Percentiles rank a stretch among this genome's conserved stretches.
These are phyloP conservation scores for Mola mola DNA, from an alignment of 2,113 vertebrate genomes.

Conservation along the genomic window DNA sequence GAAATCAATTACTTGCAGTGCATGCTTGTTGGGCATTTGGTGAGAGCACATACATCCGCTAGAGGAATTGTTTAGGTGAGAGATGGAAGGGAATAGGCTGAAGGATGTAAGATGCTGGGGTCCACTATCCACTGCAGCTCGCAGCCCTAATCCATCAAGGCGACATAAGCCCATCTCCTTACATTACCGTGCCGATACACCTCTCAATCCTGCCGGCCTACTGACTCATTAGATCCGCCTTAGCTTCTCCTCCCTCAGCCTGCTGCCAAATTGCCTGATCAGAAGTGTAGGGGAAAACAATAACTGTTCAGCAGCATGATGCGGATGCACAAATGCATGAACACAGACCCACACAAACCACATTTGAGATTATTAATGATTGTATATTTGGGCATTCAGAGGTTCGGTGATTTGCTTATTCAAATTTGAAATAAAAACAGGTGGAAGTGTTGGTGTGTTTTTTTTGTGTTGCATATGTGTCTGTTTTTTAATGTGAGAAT, in stretches of 20 bases:
- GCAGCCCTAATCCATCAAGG: slow-evolving; percentile 67
- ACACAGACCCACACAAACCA: slow-evolving; percentile 2
- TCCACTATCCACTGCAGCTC: slow-evolving; percentile 58
- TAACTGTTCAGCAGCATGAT: slow-evolving; percentile 57
- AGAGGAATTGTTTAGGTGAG: slow-evolving; percentile 58
- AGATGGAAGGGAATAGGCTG: slow-evolving; percentile 42
- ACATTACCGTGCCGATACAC: slow-evolving; percentile 64
- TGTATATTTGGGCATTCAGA: slow-evolving; percentile 20
- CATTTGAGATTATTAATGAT: slow-evolving; percentile 24
- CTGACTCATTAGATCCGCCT: slow-evolving; percentile 73
- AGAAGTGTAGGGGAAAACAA: slow-evolving; percentile 55
- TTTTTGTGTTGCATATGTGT: slow-evolving; percentile 49
- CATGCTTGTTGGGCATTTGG: slow-evolving; percentile 46
- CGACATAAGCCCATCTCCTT: slow-evolving; percentile 60
- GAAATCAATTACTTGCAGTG: slow-evolving; percentile 72
- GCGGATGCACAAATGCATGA: slow-evolving; percentile 26
- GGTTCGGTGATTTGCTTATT: slow-evolving; percentile 36
- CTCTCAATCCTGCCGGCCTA: slow-evolving; percentile 58
- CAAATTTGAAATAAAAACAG: slow-evolving; percentile 37
- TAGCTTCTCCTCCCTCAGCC: slow-evolving; percentile 57
- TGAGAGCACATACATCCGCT: slow-evolving; percentile 51
- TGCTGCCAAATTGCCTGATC: slow-evolving; percentile 63
- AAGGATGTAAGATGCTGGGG: slow-evolving; percentile 50
- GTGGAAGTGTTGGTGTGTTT: slow-evolving; percentile 18
- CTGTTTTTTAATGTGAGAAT: slow-evolving; percentile 58